phyloP scores from a whole-genome alignment of 2,888 invertebrate genomes.

The Ophion ellenae region DNA sequence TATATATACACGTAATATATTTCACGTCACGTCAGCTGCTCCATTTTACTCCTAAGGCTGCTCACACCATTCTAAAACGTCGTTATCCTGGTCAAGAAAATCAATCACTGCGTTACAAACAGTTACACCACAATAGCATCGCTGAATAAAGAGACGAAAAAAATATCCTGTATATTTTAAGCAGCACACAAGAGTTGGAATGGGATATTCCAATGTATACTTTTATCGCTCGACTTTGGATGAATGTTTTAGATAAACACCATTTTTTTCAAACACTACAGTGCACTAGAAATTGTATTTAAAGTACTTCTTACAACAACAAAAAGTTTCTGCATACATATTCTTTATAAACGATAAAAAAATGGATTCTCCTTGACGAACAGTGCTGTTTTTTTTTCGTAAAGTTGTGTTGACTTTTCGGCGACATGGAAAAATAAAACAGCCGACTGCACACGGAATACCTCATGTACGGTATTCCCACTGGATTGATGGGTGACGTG shows the following conservation, averaged over 20 bases:
- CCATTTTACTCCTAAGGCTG: neutral
- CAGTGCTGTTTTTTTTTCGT: neutral
- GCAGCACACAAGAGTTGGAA: neutral
- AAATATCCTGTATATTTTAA: neutral
- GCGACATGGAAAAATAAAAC: neutral
- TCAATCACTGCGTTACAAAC: neutral
- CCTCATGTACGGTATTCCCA: slow-evolving; percentile 4
- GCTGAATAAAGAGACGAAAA: neutral
- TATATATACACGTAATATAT: neutral
- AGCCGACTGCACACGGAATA: neutral
- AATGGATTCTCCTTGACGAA: neutral
- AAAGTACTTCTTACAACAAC: neutral
- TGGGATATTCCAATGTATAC: neutral
- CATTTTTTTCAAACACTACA: neutral
- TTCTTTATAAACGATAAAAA: neutral
- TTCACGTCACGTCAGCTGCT: neutral
- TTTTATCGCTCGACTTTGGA: neutral
- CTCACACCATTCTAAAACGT: neutral
- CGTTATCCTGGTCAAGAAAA: neutral
- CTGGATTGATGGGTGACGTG: slow-evolving; percentile 42
- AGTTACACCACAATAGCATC: neutral
- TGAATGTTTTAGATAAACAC: neutral
- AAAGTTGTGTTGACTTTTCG: neutral
- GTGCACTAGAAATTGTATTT: neutral
- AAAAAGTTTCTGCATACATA: neutral